Conservation (phyloP, 2,113 vertebrate genomes). For the Protomyctophum bolini region DNA sequence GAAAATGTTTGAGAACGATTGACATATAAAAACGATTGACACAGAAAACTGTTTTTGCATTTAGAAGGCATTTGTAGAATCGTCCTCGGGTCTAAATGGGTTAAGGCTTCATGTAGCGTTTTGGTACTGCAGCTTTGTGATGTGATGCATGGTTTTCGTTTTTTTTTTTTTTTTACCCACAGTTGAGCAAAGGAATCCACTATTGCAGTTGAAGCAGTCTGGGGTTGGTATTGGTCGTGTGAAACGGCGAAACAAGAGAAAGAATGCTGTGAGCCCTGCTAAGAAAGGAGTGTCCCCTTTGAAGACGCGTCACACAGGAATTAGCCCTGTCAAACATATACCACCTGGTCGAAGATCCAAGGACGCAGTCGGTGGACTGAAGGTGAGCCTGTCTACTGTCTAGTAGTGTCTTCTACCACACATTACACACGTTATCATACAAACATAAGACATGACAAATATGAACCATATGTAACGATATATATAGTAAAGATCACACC, state of each 20-base stretch:
- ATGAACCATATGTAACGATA: no score
- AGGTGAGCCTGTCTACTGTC: no score
- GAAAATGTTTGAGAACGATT: no score
- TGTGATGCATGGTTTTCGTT: neutral
- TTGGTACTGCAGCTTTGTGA: no score
- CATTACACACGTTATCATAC: no score
- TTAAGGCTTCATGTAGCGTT: neutral
- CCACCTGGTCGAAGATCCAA: constrained; percentile 79
- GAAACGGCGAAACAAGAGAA: constrained; percentile 88
- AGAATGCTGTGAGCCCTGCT: constrained; percentile 78
- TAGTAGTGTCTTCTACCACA: no score
- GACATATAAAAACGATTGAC: no score
- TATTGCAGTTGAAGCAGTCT: constrained; percentile 83
- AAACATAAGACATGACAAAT: no score
- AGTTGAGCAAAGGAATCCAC: constrained; percentile 85
- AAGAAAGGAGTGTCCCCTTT: constrained; percentile 86
- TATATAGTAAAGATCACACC: no score
- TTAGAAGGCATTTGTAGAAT: no score
- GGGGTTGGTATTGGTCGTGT: constrained; percentile 68
- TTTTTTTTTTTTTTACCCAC: constrained; percentile 26
- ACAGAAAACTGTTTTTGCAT: no score
- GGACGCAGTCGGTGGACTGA: constrained; percentile 64
- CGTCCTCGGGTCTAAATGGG: no score
- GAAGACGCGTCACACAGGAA: constrained; percentile 78
- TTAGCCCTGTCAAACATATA: constrained; percentile 83